Conservation (phyloP, 2,797 vertebrate species). For the Pipistrellus kuhlii region DNA sequence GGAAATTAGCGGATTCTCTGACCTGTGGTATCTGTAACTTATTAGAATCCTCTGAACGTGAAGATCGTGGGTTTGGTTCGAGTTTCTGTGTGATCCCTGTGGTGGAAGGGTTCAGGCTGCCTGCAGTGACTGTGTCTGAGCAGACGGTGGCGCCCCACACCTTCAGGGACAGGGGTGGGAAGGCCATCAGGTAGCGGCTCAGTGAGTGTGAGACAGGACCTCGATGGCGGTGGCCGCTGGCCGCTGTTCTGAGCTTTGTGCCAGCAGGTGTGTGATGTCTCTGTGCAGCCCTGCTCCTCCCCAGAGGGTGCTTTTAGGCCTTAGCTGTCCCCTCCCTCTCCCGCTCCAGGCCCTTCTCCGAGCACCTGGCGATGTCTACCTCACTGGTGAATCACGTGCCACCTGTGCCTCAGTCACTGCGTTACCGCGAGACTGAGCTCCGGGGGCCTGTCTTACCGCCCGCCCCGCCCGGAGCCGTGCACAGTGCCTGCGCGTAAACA, state of each 20-base stretch:
- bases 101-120: background rate
- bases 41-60: slow-evolving; percentile 58
- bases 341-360: background rate
- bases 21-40: slow-evolving; percentile 62
- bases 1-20: slow-evolving; percentile 29
- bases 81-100: background rate
- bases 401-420: slow-evolving; percentile 75
- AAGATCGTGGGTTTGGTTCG: background rate
- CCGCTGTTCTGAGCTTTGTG: background rate
- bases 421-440: slow-evolving; percentile 79
- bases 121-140: background rate
- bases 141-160: background rate
- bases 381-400: slow-evolving; percentile 70
- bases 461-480: background rate
- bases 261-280: background rate
- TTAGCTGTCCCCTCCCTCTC: background rate
- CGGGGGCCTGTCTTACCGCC: background rate
- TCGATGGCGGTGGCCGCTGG: background rate
- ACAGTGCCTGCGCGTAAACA: background rate
- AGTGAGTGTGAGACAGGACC: background rate
- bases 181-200: no score
- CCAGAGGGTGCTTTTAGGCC: background rate
- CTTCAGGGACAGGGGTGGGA: background rate
- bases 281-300: background rate
- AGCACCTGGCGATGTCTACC: slow-evolving; percentile 65